A percentile compares a stretch with the other conserved stretches of the same genome.
Evolutionary conservation across 2,888 invertebrate species (phyloP).

Genomic region (Girardia tigrina): DNA sequence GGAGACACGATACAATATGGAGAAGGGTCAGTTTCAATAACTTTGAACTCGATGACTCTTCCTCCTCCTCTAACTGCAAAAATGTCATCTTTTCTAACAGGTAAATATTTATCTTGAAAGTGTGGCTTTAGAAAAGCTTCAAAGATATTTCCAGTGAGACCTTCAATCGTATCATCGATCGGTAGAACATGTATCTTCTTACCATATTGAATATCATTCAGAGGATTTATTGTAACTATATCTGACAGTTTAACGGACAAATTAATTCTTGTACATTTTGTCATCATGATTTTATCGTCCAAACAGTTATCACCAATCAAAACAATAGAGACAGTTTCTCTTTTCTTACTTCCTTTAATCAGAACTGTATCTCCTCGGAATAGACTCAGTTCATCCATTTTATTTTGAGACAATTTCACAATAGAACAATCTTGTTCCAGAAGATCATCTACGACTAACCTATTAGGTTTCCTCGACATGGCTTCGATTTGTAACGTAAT

Average conservation of each 20-base stretch:
- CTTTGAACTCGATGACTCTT: constrained; percentile 97
- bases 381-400: constrained; percentile 34
- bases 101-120: constrained; percentile 93
- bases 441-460: neutral
- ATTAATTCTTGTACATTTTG: constrained; percentile 36
- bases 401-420: neutral
- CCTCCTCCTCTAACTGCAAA: constrained; percentile 94
- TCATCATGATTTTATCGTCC: constrained; percentile 37
- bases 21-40: constrained; percentile 90
- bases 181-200: constrained; percentile 52
- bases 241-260: constrained; percentile 36
- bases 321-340: constrained; percentile 37
- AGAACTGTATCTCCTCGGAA: constrained; percentile 37
- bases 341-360: constrained; percentile 37
- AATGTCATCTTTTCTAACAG: constrained; percentile 83
- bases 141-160: constrained; percentile 59
- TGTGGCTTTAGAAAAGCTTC: constrained; percentile 97
- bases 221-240: constrained; percentile 33
- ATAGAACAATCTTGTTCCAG: neutral
- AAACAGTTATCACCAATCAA: constrained; percentile 35
- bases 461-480: neutral
- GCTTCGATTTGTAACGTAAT: no score
- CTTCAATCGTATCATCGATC: constrained; percentile 25
- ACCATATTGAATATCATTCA: constrained; percentile 78
- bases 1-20: constrained; percentile 98